These are phyloP conservation scores for Isurus oxyrinchus DNA, from an alignment of 2,113 vertebrate species.

Conservation along the genomic window DNA sequence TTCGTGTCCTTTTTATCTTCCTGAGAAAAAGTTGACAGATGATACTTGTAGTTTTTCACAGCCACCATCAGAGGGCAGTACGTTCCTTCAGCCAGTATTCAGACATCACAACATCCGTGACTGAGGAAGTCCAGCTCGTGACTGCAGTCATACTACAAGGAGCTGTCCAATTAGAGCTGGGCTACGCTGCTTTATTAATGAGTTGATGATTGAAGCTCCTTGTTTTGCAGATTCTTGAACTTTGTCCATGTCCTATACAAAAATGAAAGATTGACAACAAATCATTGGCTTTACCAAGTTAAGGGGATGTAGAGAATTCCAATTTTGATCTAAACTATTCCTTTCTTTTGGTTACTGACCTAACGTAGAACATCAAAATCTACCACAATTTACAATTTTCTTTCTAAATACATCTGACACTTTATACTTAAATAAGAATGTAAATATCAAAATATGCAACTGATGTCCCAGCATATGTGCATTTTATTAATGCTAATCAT, in stretches of 20 bases:
- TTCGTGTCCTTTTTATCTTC: not conserved
- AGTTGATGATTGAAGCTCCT: constrained; percentile 5
- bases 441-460: not conserved
- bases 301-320: not conserved
- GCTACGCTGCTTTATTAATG: not conserved
- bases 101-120: not conserved
- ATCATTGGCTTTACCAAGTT: not conserved
- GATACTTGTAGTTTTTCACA: not conserved
- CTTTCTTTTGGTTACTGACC: not conserved
- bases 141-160: constrained; percentile 12
- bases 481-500: not conserved
- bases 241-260: not conserved
- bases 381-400: not conserved
- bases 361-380: not conserved
- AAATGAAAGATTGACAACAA: not conserved
- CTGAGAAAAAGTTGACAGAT: not conserved
- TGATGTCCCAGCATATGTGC: not conserved
- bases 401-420: not conserved
- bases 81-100: not conserved
- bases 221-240: not conserved
- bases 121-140: not conserved
- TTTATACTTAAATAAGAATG: not conserved
- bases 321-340: not conserved
- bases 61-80: constrained; percentile 19
- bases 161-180: constrained; percentile 19